Evolutionary conservation across 2,113 vertebrate genomes (phyloP).

Genomic region (Talpa occidentalis): DNA sequence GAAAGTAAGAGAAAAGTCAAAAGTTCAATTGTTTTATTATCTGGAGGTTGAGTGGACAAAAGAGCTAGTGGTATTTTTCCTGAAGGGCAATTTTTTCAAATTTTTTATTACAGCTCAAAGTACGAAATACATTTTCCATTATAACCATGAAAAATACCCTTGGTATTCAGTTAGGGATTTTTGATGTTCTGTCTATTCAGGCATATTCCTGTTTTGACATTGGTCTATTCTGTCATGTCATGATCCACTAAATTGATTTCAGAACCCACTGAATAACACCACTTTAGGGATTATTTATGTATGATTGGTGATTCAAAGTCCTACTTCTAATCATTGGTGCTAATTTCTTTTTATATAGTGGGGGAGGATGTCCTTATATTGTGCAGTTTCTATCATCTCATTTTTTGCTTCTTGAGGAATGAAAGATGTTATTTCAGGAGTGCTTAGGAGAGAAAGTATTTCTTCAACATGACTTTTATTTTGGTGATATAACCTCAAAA

Average conservation of each 20-base stretch:
- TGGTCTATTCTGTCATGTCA: not conserved
- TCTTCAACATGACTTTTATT: conserved; percentile 1
- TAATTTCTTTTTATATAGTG: not conserved
- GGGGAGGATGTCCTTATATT: not conserved
- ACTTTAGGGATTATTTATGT: not conserved
- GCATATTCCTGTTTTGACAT: not conserved
- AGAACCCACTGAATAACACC: not conserved
- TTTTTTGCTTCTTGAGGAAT: not conserved
- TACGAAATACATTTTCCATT: not conserved
- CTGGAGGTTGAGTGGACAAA: not conserved
- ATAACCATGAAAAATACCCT: conserved; percentile 2
- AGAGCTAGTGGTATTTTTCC: not conserved
- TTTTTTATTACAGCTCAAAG: not conserved
- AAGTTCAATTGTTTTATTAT: conserved; percentile 8
- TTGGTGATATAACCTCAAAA: not conserved
- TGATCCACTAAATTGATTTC: not conserved
- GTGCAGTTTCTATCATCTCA: not conserved
- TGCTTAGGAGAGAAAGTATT: not conserved
- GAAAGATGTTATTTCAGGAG: conserved; percentile 2
- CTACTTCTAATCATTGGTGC: not conserved
- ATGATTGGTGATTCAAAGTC: not conserved
- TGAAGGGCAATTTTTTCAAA: not conserved
- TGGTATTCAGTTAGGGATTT: not conserved
- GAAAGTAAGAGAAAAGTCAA: not conserved
- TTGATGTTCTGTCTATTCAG: not conserved